A percentile compares a stretch with the other conserved stretches of the same genome.
These are phyloP conservation scores for Melanerpes aurifrons DNA, from an alignment of 2,113 vertebrate genomes.

Conservation along the genomic window DNA sequence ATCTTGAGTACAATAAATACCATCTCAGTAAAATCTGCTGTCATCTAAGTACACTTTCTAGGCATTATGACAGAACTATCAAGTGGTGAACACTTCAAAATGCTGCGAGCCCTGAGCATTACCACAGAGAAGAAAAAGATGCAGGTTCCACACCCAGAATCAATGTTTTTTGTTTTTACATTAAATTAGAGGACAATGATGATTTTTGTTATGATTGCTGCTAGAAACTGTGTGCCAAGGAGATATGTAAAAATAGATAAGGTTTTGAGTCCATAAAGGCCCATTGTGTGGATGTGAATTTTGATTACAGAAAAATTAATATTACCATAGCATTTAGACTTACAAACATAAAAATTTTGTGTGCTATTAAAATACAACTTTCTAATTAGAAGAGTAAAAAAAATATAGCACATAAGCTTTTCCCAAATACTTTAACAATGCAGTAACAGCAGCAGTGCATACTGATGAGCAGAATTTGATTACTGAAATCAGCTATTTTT, in stretches of 20 bases:
- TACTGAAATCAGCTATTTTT: conserved; percentile 1
- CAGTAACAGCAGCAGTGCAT: neutral
- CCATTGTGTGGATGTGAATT: neutral
- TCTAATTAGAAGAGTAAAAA: conserved; percentile 1
- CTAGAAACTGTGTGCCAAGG: neutral
- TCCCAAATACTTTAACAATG: neutral
- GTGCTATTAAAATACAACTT: conserved; percentile 24
- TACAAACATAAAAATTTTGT: neutral
- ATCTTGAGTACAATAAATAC: neutral
- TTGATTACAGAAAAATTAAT: conserved; percentile 18
- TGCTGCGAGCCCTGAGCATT: neutral
- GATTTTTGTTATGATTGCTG: neutral
- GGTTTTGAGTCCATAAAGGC: neutral
- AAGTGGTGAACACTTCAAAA: neutral
- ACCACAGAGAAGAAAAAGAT: neutral
- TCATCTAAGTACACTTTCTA: neutral
- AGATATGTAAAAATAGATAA: neutral
- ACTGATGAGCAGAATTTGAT: neutral
- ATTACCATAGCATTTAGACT: neutral
- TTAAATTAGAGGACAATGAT: neutral
- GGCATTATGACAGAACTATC: neutral
- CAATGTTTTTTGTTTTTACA: neutral
- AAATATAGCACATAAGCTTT: neutral
- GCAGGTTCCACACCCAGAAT: fast-evolving
- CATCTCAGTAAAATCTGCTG: neutral